These are phyloP conservation scores for Protobothrops flavoviridis DNA, from an alignment of 2,113 vertebrate species.

Conservation along the genomic window DNA sequence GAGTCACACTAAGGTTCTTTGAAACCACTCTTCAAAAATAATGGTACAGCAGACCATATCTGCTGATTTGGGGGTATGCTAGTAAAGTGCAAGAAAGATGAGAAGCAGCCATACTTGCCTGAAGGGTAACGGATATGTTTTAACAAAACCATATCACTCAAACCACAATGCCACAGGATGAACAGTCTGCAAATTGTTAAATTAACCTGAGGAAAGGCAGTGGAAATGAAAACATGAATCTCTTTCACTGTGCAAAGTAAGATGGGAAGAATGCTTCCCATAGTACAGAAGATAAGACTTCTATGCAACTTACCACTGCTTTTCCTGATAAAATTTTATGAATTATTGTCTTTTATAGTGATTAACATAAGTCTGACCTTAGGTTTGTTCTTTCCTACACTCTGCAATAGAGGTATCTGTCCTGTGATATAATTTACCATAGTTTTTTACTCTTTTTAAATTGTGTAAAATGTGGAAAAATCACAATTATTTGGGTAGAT, in stretches of 20 bases:
- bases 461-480: neutral
- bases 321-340: neutral
- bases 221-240: neutral
- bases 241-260: neutral
- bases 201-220: neutral
- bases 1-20: neutral
- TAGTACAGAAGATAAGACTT: neutral
- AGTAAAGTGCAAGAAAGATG: neutral
- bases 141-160: constrained; percentile 1
- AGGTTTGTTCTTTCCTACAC: neutral
- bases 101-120: neutral
- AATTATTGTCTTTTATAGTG: neutral
- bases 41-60: neutral
- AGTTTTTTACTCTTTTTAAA: neutral
- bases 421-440: neutral
- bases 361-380: neutral
- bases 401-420: neutral
- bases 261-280: neutral
- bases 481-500: neutral
- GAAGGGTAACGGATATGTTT: neutral
- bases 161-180: neutral
- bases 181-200: neutral
- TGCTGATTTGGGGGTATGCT: neutral
- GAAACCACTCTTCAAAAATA: neutral
- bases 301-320: neutral